phyloP scores from a whole-genome alignment of 2,797 vertebrate genomes.

The Spinus pinus region DNA sequence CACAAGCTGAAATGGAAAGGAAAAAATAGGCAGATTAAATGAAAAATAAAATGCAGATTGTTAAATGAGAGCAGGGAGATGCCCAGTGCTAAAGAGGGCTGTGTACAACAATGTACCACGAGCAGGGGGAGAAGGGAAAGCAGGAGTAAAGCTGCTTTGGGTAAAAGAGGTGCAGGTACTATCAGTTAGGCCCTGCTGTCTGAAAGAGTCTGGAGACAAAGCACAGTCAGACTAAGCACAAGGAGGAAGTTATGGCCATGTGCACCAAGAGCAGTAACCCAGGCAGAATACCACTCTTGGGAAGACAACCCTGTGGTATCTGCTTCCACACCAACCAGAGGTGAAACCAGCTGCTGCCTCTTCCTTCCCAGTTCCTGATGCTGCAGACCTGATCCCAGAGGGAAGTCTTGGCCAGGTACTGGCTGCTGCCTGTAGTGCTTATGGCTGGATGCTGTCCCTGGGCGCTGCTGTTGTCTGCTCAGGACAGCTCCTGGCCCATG shows the following conservation, averaged over 20 bases:
- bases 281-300: not conserved
- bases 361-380: not conserved
- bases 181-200: not conserved
- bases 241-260: accelerated
- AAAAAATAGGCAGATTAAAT: not conserved
- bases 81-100: not conserved
- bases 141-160: not conserved
- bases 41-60: accelerated
- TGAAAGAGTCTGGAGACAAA: not conserved
- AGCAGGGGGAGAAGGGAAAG: not conserved
- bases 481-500: not conserved
- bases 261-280: not conserved
- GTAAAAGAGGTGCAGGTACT: not conserved
- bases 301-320: not conserved
- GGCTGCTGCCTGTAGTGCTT: not conserved
- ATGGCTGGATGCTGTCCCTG: not conserved
- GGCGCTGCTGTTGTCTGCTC: not conserved
- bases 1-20: not conserved
- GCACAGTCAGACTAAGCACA: accelerated
- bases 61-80: not conserved
- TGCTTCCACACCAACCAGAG: not conserved
- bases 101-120: not conserved
- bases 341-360: not conserved
- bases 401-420: not conserved
- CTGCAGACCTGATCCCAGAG: not conserved